phyloP scores from a whole-genome alignment of 2,888 invertebrate genomes.

The Siphonodentalium dalli region DNA sequence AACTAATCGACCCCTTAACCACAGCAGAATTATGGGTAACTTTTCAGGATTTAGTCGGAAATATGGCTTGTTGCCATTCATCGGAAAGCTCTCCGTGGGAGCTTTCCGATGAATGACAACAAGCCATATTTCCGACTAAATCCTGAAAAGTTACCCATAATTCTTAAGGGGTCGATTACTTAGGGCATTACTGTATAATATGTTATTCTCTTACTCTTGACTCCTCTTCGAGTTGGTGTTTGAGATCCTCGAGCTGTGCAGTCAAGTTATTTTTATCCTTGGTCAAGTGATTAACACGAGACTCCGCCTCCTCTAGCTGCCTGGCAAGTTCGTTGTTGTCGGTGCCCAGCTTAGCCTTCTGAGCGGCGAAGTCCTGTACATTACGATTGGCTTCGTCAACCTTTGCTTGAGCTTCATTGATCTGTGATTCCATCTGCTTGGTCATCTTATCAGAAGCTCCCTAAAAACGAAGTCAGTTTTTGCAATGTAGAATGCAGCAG shows the following conservation, averaged over 20 bases:
- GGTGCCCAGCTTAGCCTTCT: conserved; percentile 93
- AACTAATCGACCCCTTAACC: too few relatives aligned
- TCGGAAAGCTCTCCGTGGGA: too few relatives aligned
- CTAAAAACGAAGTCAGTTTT: too few relatives aligned
- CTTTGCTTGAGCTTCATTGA: conserved; percentile 92
- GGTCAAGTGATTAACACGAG: conserved; percentile 90
- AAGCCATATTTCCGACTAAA: too few relatives aligned
- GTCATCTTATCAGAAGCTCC: conserved; percentile 97
- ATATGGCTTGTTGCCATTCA: too few relatives aligned
- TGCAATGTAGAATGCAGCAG: too few relatives aligned
- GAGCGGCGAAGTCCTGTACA: conserved; percentile 82
- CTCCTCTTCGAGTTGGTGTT: conserved; percentile 96
- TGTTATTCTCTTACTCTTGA: conserved; percentile 66
- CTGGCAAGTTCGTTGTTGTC: conserved; percentile 96
- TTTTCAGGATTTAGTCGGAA: too few relatives aligned
- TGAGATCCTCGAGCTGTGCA: conserved; percentile 96
- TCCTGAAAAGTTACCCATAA: too few relatives aligned
- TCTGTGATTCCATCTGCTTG: conserved; percentile 93
- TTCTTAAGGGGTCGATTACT: too few relatives aligned
- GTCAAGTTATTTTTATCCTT: conserved; percentile 90
- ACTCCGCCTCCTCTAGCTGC: conserved; percentile 97
- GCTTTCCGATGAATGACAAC: too few relatives aligned
- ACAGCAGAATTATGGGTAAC: too few relatives aligned
- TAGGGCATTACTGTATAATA: too few relatives aligned
- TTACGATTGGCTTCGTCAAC: conserved; percentile 96